phyloP scores from a whole-genome alignment of 1,140 invertebrate species.

The Pinna nobilis region DNA sequence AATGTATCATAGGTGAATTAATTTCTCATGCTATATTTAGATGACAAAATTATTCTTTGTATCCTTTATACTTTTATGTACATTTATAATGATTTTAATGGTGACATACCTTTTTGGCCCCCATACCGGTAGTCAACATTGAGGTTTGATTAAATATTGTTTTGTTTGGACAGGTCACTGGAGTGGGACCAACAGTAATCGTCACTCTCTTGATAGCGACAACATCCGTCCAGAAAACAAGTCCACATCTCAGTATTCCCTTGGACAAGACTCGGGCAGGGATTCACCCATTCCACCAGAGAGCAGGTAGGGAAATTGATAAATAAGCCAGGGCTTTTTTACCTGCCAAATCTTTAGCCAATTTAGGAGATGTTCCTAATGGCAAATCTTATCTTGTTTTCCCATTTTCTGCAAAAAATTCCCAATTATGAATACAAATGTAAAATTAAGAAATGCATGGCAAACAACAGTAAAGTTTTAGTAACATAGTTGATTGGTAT shows the following conservation, averaged over 20 bases:
- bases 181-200: constrained; percentile 85
- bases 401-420: too few species aligned
- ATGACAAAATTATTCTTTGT: too few species aligned
- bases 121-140: too few species aligned
- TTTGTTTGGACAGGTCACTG: constrained; percentile 83
- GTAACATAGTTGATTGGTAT: too few species aligned
- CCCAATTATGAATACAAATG: too few species aligned
- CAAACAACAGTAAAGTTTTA: too few species aligned
- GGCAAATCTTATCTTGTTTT: not conserved
- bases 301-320: constrained; percentile 44
- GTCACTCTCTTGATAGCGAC: constrained; percentile 79
- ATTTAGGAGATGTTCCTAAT: not conserved
- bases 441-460: too few species aligned
- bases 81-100: constrained; percentile 4
- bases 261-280: constrained; percentile 67
- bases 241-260: constrained; percentile 57
- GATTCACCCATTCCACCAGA: constrained; percentile 57
- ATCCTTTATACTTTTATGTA: not conserved
- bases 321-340: not conserved
- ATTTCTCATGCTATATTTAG: too few species aligned
- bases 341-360: not conserved
- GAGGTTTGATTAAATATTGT: too few species aligned
- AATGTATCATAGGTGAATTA: too few species aligned
- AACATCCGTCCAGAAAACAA: constrained; percentile 36
- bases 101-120: constrained; percentile 19